phyloP scores from a whole-genome alignment of 1,140 invertebrate genomes.

The Anastrepha obliqua region DNA sequence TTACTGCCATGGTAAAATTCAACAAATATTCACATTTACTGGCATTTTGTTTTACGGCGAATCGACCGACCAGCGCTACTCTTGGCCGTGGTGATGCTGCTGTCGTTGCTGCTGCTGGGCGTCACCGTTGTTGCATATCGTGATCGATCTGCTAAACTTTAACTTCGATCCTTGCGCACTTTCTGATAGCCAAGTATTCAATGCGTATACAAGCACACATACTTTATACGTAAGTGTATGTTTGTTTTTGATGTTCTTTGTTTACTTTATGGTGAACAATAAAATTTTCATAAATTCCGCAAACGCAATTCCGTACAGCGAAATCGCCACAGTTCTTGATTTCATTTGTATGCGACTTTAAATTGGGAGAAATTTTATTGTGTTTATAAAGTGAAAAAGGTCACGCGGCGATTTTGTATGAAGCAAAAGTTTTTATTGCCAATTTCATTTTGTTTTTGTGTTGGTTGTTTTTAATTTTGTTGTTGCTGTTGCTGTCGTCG shows the following conservation, averaged over 20 bases:
- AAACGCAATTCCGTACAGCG: constrained; percentile 26
- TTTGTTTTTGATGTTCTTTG: background rate
- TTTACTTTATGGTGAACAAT: constrained; percentile 45
- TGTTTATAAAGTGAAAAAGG: constrained; percentile 52
- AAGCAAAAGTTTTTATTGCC: background rate
- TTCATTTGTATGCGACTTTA: constrained; percentile 14
- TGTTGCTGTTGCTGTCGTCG: background rate
- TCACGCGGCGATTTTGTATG: constrained; percentile 21
- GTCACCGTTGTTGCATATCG: constrained; percentile 35
- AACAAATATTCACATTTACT: constrained; percentile 9
- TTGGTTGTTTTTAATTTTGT: background rate
- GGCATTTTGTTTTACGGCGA: background rate
- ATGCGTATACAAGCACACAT: background rate
- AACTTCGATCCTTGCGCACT: constrained; percentile 34
- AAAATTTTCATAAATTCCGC: constrained; percentile 51
- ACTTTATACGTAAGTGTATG: background rate
- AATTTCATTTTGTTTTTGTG: background rate
- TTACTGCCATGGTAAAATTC: constrained; percentile 40
- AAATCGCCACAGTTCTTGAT: background rate
- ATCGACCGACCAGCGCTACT: background rate
- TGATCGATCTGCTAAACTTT: constrained; percentile 39
- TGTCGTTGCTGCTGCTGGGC: background rate
- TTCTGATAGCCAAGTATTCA: constrained; percentile 10
- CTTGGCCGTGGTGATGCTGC: background rate
- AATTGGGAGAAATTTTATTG: constrained; percentile 52